phyloP scores from a whole-genome alignment of 2,888 invertebrate genomes.

The Odontothrips loti region DNA sequence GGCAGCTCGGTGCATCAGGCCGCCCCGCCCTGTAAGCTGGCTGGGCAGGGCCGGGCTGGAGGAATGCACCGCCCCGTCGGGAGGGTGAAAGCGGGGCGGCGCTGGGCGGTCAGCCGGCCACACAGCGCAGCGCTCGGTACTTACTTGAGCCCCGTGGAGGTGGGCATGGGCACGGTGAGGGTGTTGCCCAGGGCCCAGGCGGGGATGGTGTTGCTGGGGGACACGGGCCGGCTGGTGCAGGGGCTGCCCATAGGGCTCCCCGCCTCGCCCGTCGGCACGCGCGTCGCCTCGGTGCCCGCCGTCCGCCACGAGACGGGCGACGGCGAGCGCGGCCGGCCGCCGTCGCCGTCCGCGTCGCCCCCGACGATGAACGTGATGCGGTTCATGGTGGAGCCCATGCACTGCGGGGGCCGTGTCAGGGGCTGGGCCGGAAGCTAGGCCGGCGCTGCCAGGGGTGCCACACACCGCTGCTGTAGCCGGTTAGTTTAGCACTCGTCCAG shows the following conservation, averaged over 20 bases:
- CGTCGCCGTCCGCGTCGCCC: slow-evolving; percentile 33
- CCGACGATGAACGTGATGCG: slow-evolving; percentile 28
- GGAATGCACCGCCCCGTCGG: too few relatives aligned
- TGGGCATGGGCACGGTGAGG: not conserved
- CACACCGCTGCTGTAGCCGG: too few relatives aligned
- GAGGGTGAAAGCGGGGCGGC: too few relatives aligned
- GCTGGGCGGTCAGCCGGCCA: too few relatives aligned
- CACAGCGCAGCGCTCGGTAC: too few relatives aligned
- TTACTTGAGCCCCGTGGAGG: not conserved
- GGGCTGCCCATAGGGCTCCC: not conserved
- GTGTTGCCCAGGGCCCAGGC: slow-evolving; percentile 5
- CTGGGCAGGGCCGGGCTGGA: too few relatives aligned
- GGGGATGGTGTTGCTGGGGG: not conserved
- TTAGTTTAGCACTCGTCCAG: too few relatives aligned
- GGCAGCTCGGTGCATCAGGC: too few relatives aligned
- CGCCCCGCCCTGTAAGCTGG: too few relatives aligned
- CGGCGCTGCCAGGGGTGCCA: too few relatives aligned
- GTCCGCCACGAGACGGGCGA: slow-evolving; percentile 2
- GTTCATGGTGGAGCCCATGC: slow-evolving; percentile 23
- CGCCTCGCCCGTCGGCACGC: not conserved
- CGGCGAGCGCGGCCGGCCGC: not conserved
- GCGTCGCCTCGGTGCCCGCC: not conserved
- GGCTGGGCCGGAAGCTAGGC: too few relatives aligned
- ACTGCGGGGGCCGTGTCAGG: too few relatives aligned
- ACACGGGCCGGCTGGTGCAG: not conserved